A percentile compares a stretch with the other conserved stretches of the same genome.
Evolutionary conservation across 2,888 invertebrate genomes (phyloP).

Genomic region (Hirtodrosophila histrioides): DNA sequence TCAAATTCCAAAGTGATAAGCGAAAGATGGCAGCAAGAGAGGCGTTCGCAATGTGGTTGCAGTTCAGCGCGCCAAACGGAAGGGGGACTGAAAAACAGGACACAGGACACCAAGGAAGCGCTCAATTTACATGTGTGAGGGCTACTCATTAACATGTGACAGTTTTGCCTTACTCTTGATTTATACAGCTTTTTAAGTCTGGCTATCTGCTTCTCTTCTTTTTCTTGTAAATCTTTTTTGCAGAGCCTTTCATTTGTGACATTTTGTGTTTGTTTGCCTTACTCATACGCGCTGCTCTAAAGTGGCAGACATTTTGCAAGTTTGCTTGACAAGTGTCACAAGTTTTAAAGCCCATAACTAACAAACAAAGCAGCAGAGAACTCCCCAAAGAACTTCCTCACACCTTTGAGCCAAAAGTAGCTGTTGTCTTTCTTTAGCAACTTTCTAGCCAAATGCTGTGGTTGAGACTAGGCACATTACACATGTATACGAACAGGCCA

Average conservation of each 20-base stretch:
- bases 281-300: slow-evolving; percentile 7
- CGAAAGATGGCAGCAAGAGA: slow-evolving; percentile 13
- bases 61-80: slow-evolving; percentile 13
- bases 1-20: slow-evolving; percentile 30
- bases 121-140: slow-evolving; percentile 22
- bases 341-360: slow-evolving; percentile 69
- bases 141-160: slow-evolving; percentile 52
- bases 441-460: slow-evolving; percentile 37
- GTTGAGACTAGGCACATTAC: slow-evolving; percentile 54
- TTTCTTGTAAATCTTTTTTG: background rate
- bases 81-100: background rate
- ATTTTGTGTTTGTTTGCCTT: background rate
- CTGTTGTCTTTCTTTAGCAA: slow-evolving; percentile 1
- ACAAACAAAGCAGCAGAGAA: slow-evolving; percentile 38
- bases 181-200: slow-evolving; percentile 19
- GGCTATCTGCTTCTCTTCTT: background rate
- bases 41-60: slow-evolving; percentile 23
- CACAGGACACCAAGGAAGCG: no score
- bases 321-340: slow-evolving; percentile 71
- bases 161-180: slow-evolving; percentile 22
- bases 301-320: slow-evolving; percentile 40
- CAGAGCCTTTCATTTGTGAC: background rate
- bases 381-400: slow-evolving; percentile 3
- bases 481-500: slow-evolving; percentile 31
- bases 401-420: slow-evolving; percentile 8